Percentiles rank a stretch among this genome's conserved stretches.
phyloP scores from a whole-genome alignment of 64 coral and sea anemone genomes.

The Stichodactyla mertensii region DNA sequence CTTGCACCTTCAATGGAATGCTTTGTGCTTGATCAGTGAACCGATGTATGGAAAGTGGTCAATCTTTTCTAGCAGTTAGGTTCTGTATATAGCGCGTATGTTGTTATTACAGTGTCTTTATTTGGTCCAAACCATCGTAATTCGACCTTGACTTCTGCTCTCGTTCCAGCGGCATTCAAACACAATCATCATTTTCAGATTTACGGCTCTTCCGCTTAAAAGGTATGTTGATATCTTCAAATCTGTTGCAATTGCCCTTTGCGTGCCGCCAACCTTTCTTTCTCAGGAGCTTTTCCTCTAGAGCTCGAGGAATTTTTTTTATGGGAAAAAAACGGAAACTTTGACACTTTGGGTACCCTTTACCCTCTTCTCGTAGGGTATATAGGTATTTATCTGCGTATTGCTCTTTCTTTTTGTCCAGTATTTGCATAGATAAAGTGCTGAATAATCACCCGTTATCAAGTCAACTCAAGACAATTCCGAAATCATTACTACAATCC shows the following conservation, averaged over 20 bases:
- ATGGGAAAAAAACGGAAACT: too few relatives aligned
- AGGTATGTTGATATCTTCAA: neutral
- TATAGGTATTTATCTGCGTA: neutral
- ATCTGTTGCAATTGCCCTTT: too few relatives aligned
- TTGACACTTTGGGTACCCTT: too few relatives aligned
- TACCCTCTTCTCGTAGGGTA: neutral
- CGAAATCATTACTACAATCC: neutral
- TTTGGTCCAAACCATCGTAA: neutral
- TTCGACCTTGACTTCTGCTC: neutral
- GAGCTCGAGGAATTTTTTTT: too few relatives aligned
- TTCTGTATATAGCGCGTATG: too few relatives aligned
- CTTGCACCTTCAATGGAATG: too few relatives aligned
- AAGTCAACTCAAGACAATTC: constrained; percentile 7
- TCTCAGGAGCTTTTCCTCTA: too few relatives aligned
- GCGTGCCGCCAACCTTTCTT: too few relatives aligned
- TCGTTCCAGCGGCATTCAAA: constrained; percentile 37
- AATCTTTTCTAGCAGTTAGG: too few relatives aligned
- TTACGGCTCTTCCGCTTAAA: constrained; percentile 33
- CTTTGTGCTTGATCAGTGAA: too few relatives aligned
- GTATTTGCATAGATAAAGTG: neutral
- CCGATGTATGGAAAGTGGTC: too few relatives aligned
- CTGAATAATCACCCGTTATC: neutral
- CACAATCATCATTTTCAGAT: constrained; percentile 44
- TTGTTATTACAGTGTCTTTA: too few relatives aligned
- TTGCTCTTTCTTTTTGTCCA: neutral